These are phyloP conservation scores for Maniola hyperantus DNA, from an alignment of 2,888 invertebrate species.

Conservation along the genomic window DNA sequence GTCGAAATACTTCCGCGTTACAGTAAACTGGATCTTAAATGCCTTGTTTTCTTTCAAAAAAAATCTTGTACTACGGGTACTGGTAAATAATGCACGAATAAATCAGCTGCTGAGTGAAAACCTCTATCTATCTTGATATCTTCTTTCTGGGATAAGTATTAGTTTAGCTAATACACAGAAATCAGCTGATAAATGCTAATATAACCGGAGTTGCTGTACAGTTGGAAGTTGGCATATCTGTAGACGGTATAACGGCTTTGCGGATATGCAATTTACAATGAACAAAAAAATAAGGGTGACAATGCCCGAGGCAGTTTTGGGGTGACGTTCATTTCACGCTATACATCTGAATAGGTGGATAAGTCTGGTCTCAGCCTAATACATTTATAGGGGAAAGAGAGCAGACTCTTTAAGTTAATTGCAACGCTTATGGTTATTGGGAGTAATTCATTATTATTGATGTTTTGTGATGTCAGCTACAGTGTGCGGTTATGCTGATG, in stretches of 20 bases:
- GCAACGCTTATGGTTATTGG: slow-evolving; percentile 40
- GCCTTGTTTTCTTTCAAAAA: no score
- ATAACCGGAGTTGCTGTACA: not conserved
- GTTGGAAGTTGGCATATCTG: slow-evolving; percentile 15
- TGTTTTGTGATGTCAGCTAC: slow-evolving; percentile 63
- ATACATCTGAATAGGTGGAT: slow-evolving; percentile 55
- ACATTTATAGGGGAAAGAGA: slow-evolving; percentile 49
- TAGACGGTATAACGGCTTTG: slow-evolving; percentile 32
- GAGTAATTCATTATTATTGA: slow-evolving; percentile 51
- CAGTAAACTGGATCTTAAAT: no score
- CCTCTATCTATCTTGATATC: no score
- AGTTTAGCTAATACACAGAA: not conserved
- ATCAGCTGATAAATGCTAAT: no score
- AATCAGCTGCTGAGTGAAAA: no score
- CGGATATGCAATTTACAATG: slow-evolving; percentile 53
- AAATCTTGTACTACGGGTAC: no score
- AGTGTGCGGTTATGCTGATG: slow-evolving; percentile 67
- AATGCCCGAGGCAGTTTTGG: slow-evolving; percentile 52
- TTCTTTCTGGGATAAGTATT: not conserved
- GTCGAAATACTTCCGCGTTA: no score
- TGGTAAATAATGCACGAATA: no score
- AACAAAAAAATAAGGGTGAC: slow-evolving; percentile 62
- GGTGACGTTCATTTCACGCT: slow-evolving; percentile 58
- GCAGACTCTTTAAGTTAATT: slow-evolving; percentile 42
- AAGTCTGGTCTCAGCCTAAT: slow-evolving; percentile 54